Evolutionary conservation across 2,888 invertebrate genomes (phyloP), one percentile per base, ranked within the genome.

Genomic region (Drosophila melanocephala): DNA sequence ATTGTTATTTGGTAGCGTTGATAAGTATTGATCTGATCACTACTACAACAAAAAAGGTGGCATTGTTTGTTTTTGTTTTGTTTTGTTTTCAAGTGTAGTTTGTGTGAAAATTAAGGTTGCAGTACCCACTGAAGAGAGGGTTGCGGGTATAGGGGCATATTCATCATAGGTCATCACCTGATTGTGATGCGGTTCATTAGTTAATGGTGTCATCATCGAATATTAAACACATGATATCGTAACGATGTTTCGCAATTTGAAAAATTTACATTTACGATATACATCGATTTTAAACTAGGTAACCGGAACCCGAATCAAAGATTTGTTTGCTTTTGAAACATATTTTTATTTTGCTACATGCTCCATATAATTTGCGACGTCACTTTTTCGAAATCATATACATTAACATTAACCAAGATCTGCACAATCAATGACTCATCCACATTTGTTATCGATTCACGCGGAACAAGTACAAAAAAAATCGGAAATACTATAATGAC

Each of bases 151-250:
- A 5, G 22, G 3, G 12, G n/a, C 16, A 30, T 35, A 3, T 32
- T 55, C 22, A 30, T 22, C 32, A 42, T 39, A 61, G 42, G 64
- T 51, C 57, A 61, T 65, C 28, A 37, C 30, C 47, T 61, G 51
- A 42, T 65, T 50, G 9, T 32, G 66, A 28, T 67, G 42, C 55
- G 50, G 56, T 60, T 67, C 60, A 56, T 33, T 55, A 66, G 32
- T 37, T 58, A 26, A 28, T 30, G 16, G 64, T 35, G 42, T 4
- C 33, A 35, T 32, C 33, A 16, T 52, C 39, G 14, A 32, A 52
- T 60, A 51, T 56, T 55, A 14, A 53, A 32, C 16, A 2, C 19
- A 37, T n/a, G 16, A 39, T 44, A 44, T 39, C 28, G 55, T 50
- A 28, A 12, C 56, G n/a, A 28, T 42, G 28, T 14, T 9, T 37